Base-by-base conservation (phyloP, 37 sponge, comb jelly and placozoan genomes). In the Diacarnus erythraeanus region DNA sequence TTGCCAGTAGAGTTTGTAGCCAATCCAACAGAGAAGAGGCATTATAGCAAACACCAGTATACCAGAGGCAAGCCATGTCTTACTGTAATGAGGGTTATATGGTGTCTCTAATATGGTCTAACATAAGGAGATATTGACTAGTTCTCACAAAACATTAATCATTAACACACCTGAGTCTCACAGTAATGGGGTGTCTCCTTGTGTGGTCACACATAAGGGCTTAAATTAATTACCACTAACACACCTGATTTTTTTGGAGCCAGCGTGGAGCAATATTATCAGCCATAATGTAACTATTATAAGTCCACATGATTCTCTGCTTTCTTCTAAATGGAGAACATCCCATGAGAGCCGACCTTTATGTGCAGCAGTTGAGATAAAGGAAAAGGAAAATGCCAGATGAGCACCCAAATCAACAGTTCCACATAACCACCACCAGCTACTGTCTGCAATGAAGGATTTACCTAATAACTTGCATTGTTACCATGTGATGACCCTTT, bases 221-320 rank as follows among this genome's bases (percentile, higher is more conserved):
- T 72, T 43, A 9, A 43, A 51, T 43, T 72, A 41, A 26, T 25
- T 36, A 35, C 10, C 4, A 71, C 22, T 42, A 25, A 23, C 4
- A 1, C n/a, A 40, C 36, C 57, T 57, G 17, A 31, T 18, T 31
- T 35, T 18, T 18, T 10, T 12, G 39, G 77, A 61, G n/a, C 65
- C 39, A 25, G 42, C 22, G 41, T 8, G 41, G 25, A 80, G 61
- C 1, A 80, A 27, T 10, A 80, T 22, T 33, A 38, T 26, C 39
- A 80, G 72, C 81, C 81, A 80, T 0, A 59, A 10, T 17, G 39
- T 2, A 3, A 80, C 81, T 31, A 80, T 71, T 33, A 71, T 12
- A 6, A 80, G 72, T n/a, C 81, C 81, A 36, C 59, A 38, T 35
- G 81, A 37, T 34, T 80, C 81, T 42, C 81, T 80, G 43, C 38